phyloP scores from a whole-genome alignment of 2,113 vertebrate species.

The Fregetta grallaria region DNA sequence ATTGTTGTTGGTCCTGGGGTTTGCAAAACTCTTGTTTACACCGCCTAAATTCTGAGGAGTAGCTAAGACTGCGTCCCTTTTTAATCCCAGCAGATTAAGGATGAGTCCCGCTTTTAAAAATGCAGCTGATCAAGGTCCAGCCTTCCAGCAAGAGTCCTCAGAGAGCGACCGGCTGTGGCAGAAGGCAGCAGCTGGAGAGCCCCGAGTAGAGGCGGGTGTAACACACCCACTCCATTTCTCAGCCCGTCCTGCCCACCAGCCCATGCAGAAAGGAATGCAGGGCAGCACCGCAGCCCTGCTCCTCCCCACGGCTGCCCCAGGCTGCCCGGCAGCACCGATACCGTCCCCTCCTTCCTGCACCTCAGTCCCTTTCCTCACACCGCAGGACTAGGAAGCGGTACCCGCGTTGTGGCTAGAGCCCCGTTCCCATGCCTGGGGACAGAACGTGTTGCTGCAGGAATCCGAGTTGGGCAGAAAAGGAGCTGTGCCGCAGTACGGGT shows the following conservation, averaged over 20 bases:
- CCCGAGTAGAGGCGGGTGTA: background rate
- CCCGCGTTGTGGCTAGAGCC: fast-evolving
- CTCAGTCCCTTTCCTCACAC: background rate
- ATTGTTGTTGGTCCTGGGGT: background rate
- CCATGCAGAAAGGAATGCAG: background rate
- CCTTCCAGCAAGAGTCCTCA: background rate
- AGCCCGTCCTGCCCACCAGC: background rate
- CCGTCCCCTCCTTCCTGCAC: background rate
- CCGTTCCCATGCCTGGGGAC: fast-evolving
- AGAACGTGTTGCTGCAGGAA: fast-evolving
- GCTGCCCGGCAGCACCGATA: background rate
- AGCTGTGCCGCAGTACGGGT: fast-evolving
- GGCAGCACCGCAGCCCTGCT: background rate
- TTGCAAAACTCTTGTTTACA: constrained; percentile 4
- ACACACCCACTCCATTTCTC: background rate
- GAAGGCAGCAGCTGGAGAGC: background rate
- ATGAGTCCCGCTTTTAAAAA: background rate
- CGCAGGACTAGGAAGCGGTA: background rate
- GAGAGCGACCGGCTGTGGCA: background rate
- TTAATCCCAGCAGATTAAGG: constrained; percentile 3
- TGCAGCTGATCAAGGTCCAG: background rate
- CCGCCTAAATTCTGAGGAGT: background rate
- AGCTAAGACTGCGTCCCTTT: background rate
- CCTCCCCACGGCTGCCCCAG: background rate
- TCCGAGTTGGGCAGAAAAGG: background rate